Base-by-base conservation (phyloP, 2,888 invertebrate genomes). In the Pecten maximus region DNA sequence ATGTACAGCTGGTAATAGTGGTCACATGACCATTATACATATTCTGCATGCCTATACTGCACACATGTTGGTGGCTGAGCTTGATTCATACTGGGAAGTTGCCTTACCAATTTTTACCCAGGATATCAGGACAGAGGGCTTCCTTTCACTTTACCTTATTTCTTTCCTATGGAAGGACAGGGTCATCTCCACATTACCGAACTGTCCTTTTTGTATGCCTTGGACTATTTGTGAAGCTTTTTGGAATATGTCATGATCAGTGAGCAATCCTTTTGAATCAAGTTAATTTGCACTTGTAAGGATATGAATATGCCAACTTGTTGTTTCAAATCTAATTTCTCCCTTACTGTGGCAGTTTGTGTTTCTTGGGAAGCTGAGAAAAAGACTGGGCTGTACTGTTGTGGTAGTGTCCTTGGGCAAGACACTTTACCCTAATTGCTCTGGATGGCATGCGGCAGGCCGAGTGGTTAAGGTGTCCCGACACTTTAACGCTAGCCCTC, bases 61-160 rank as follows among this genome's bases (percentile, higher is more conserved):
- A 28, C 74, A 74, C 74, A 74, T 74, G 74, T 74, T 74, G 74
- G 74, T 74, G 28, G 74, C 74, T 74, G 74, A 35, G 74, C 60
- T 74, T 74, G 74, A 74, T 74, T 74, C 74, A 74, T 74, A 28
- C 74, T 74, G 74, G 15, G 74, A 28, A 74, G 35, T 28, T 74
- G 74, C 10, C 74, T 74, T 74, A 74, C 74, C 28, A 28, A 6
- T 74, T 28, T 23, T 35, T 74, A 10, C 74, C 74, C 28, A 35
- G 28, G 74, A 35, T 74, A 28, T 28, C 74, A 10, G 74, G 23
- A 15, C 8, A 3, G 0, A 28, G 28, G 74, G 35, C 35, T 10
- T 6, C 6, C 44, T 12, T 10, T 10, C 44, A 44, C 8, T 44
- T 44, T 44, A 44, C 44, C 6, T 44, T n/a, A n/a, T n/a, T 44